Evolutionary conservation across 1,140 invertebrate genomes (phyloP).

Genomic region (Phenacoccus solenopsis): DNA sequence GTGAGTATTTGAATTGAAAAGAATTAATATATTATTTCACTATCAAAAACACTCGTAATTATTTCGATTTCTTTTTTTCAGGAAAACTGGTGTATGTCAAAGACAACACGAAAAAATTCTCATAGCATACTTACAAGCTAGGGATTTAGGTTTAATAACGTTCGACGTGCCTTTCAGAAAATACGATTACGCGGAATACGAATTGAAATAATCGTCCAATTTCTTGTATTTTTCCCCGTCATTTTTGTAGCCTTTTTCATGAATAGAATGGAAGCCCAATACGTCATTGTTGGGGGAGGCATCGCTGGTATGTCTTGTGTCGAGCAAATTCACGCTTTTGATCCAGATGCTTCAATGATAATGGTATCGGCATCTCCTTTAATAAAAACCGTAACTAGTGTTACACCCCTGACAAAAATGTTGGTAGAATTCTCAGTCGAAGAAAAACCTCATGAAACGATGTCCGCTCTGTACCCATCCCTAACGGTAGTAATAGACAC

Average conservation of each 20-base stretch:
- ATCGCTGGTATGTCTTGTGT: conserved; percentile 89
- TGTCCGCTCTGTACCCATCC: conserved; percentile 38
- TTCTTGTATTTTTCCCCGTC: too few relatives aligned
- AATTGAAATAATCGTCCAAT: conserved; percentile 15
- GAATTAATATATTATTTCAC: not conserved
- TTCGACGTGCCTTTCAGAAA: conserved; percentile 67
- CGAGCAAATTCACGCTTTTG: conserved; percentile 63
- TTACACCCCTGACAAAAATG: conserved; percentile 61
- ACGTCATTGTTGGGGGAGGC: conserved; percentile 81
- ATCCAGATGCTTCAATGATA: conserved; percentile 51
- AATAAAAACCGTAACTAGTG: conserved; percentile 76
- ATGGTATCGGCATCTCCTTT: conserved; percentile 70
- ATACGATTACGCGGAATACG: conserved; percentile 69
- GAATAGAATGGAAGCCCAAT: conserved; percentile 36
- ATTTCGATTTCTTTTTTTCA: conserved; percentile 32
- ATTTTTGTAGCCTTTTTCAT: too few relatives aligned
- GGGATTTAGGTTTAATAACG: conserved; percentile 60
- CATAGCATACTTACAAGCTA: conserved; percentile 62
- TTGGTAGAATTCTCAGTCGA: conserved; percentile 73
- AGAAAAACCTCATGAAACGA: conserved; percentile 47
- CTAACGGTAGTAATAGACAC: conserved; percentile 42
- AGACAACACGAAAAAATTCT: conserved; percentile 57
- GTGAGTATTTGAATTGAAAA: conserved; percentile 31
- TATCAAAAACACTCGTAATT: not conserved
- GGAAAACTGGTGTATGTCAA: conserved; percentile 69